These are phyloP conservation scores for Callopanchax toddi DNA, from an alignment of 2,113 vertebrate species.

Conservation along the genomic window DNA sequence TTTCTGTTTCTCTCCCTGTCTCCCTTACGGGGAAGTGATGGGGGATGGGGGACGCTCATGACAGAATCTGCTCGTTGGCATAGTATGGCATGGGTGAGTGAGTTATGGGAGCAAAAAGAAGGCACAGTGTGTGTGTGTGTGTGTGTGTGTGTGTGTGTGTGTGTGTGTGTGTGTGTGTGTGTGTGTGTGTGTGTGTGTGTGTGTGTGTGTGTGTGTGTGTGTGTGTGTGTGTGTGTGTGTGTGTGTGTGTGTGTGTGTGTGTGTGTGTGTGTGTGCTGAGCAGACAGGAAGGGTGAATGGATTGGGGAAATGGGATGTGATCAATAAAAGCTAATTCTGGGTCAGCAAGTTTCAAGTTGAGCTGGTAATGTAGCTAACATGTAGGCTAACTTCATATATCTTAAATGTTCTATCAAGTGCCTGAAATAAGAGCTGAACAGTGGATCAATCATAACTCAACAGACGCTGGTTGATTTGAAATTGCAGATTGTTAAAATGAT, in stretches of 20 bases:
- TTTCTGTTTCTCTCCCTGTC: constrained; percentile 30
- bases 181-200: too few relatives aligned
- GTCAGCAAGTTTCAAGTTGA: constrained; percentile 46
- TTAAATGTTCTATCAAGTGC: neutral
- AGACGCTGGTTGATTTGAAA: too few relatives aligned
- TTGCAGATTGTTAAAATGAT: too few relatives aligned
- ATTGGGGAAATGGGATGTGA: constrained; percentile 46
- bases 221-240: constrained; percentile 4
- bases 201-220: too few relatives aligned
- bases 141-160: neutral
- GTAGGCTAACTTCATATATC: constrained; percentile 3
- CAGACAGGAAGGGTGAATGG: too few relatives aligned
- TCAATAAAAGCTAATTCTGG: constrained; percentile 64
- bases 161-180: neutral
- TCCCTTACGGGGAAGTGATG: constrained; percentile 56
- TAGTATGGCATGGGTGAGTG: constrained; percentile 62
- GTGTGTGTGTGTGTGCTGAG: too few relatives aligned
- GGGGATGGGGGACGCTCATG: constrained; percentile 67
- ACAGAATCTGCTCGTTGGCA: constrained; percentile 72
- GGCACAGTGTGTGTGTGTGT: constrained; percentile 13
- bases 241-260: constrained; percentile 16
- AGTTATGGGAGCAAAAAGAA: constrained; percentile 40
- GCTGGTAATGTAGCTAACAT: constrained; percentile 2
- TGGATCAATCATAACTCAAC: too few relatives aligned
- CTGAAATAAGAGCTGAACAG: too few relatives aligned